phyloP scores from a whole-genome alignment of 2,797 vertebrate genomes.

The Poecilia wingei region DNA sequence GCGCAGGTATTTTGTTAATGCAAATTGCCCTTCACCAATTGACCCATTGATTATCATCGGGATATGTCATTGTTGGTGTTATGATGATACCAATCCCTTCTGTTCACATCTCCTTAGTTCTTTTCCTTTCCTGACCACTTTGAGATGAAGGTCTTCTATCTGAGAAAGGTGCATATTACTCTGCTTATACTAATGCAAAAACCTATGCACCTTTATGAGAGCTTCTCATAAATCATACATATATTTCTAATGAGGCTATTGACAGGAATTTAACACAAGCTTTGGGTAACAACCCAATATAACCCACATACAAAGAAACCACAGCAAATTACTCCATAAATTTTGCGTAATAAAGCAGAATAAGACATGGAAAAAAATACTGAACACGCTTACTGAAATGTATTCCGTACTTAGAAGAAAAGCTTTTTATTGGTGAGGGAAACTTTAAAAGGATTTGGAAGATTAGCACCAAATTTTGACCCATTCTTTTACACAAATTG shows the following conservation, averaged over 20 bases:
- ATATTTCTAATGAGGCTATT: neutral
- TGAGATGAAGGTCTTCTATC: neutral
- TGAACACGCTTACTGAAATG: neutral
- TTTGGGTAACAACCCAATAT: neutral
- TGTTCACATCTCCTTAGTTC: neutral
- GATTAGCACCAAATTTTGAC: neutral
- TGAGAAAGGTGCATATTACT: neutral
- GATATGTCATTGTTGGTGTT: neutral
- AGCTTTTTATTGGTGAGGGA: neutral
- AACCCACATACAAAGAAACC: neutral
- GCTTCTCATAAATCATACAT: neutral
- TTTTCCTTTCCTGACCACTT: neutral
- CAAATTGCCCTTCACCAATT: neutral
- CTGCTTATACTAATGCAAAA: neutral
- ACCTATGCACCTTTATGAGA: neutral
- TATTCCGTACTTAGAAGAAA: neutral
- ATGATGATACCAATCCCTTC: neutral
- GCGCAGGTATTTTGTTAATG: neutral
- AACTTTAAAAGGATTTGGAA: neutral
- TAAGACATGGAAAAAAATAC: neutral
- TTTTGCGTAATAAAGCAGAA: neutral
- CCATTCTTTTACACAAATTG: neutral
- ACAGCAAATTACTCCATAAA: neutral
- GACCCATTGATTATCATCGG: neutral
- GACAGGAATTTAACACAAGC: neutral